These are phyloP conservation scores for Lepisosteus osseus DNA, from an alignment of 2,113 vertebrate species.

Conservation along the genomic window DNA sequence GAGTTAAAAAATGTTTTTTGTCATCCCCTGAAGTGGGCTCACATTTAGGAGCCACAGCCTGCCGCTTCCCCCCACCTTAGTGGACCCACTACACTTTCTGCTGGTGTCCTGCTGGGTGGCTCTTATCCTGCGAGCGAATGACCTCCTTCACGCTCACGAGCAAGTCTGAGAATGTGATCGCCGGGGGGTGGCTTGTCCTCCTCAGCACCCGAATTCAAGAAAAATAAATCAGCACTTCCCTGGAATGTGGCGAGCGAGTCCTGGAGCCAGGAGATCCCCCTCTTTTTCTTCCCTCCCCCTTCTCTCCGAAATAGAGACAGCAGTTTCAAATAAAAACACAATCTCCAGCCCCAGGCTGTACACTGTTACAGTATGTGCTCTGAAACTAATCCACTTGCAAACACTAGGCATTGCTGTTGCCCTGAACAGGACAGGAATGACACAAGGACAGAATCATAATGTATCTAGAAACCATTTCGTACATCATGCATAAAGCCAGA, in stretches of 20 bases:
- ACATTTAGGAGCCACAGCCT: too few relatives aligned
- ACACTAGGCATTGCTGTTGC: too few relatives aligned
- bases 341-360: too few relatives aligned
- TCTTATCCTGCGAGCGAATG: neutral
- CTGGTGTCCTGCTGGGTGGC: neutral
- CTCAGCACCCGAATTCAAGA: constrained; percentile 38
- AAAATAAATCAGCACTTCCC: constrained; percentile 21
- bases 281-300: neutral
- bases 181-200: constrained; percentile 21
- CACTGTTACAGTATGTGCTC: too few relatives aligned
- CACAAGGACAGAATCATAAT: too few relatives aligned
- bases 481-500: too few relatives aligned
- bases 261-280: constrained; percentile 14
- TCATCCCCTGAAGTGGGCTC: too few relatives aligned
- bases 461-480: too few relatives aligned
- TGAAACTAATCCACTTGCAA: too few relatives aligned
- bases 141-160: constrained; percentile 17
- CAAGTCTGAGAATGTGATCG: constrained; percentile 39
- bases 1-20: too few relatives aligned
- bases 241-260: constrained; percentile 39
- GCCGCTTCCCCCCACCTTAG: neutral
- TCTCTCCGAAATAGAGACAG: neutral
- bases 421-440: too few relatives aligned
- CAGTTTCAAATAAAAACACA: constrained; percentile 10
- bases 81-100: neutral